Evolutionary conservation across 1,140 invertebrate species (phyloP).

Genomic region (Drosophila tsacasi): DNA sequence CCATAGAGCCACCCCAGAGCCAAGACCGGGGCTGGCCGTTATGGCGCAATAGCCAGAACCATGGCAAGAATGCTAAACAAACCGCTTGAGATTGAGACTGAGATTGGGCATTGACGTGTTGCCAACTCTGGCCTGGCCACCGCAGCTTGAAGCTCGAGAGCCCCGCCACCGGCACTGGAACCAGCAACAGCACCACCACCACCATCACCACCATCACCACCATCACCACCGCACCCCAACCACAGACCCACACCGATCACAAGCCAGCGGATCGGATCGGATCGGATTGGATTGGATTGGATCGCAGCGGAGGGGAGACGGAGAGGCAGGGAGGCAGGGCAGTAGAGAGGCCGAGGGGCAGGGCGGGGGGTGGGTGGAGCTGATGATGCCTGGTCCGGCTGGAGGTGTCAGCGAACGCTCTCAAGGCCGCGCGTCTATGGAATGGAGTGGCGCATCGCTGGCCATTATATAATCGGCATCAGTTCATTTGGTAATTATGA

Average conservation of each 20-base stretch:
- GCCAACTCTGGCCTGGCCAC: slow-evolving; percentile 45
- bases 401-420: slow-evolving; percentile 71
- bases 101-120: slow-evolving; percentile 53
- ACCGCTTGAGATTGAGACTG: slow-evolving; percentile 47
- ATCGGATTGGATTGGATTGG: slow-evolving; percentile 2
- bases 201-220: background rate
- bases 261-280: slow-evolving; percentile 17
- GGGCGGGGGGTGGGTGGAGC: slow-evolving; percentile 1
- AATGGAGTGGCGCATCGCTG: slow-evolving; percentile 65
- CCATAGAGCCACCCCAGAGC: slow-evolving; percentile 8
- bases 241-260: background rate
- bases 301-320: background rate
- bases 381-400: slow-evolving; percentile 29
- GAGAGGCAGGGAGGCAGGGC: too few species aligned
- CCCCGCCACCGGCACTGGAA: background rate
- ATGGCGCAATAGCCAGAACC: slow-evolving; percentile 63
- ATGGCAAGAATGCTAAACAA: slow-evolving; percentile 74
- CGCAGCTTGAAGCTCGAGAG: slow-evolving; percentile 7
- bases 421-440: slow-evolving; percentile 66
- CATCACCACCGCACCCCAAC: background rate
- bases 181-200: background rate
- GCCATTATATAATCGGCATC: slow-evolving; percentile 70
- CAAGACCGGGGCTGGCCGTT: slow-evolving; percentile 25
- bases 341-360: too few species aligned
- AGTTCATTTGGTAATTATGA: slow-evolving; percentile 68